Conservation (phyloP, 2,797 vertebrate genomes). For the Pseudomugil gertrudae region DNA sequence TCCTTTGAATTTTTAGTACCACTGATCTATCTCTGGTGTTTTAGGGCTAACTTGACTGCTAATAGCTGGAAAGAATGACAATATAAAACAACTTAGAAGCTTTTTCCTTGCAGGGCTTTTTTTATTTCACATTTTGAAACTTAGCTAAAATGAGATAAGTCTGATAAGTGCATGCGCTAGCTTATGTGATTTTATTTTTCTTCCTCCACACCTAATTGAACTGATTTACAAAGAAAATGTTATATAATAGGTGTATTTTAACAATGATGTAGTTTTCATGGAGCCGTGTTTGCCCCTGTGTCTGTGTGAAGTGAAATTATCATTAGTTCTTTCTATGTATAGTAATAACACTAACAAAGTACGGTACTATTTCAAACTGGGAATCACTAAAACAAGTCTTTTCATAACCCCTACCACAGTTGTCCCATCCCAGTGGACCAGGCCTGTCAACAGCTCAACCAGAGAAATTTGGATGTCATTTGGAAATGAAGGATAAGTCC, state of each 20-base stretch:
- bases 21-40: background rate
- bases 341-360: background rate
- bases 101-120: too few relatives aligned
- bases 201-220: too few relatives aligned
- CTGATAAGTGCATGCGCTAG: too few relatives aligned
- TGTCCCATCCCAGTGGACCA: constrained; percentile 26
- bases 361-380: background rate
- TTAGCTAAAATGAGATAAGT: too few relatives aligned
- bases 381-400: background rate
- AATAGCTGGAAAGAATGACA: too few relatives aligned
- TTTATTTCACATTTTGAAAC: too few relatives aligned
- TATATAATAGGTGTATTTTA: background rate
- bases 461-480: constrained; percentile 20
- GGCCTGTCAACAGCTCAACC: constrained; percentile 25
- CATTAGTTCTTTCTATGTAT: background rate
- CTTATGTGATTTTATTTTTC: too few relatives aligned
- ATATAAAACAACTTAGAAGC: too few relatives aligned
- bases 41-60: background rate
- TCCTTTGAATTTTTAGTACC: background rate
- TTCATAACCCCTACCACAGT: constrained; percentile 51
- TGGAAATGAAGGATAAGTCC: constrained; percentile 17
- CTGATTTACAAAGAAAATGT: too few relatives aligned
- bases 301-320: background rate
- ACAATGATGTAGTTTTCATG: background rate
- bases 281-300: background rate